phyloP scores from a whole-genome alignment of 1,140 invertebrate species.

The Littorina saxatilis region DNA sequence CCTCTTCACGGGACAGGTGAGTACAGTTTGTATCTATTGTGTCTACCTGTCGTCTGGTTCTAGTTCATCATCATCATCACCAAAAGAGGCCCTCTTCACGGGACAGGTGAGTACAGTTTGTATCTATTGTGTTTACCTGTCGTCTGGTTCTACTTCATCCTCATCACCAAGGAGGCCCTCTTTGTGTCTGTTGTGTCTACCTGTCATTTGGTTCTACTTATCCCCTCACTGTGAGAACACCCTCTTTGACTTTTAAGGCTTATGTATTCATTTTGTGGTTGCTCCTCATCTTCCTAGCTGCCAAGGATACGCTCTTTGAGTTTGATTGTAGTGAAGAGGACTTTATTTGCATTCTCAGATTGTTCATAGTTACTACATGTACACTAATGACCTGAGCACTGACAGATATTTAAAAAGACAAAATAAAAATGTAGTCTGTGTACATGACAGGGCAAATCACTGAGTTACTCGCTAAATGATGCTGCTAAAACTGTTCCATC shows the following conservation, averaged over 20 bases:
- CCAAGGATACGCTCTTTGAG: no score
- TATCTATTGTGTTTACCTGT: constrained; percentile 86
- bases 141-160: constrained; percentile 97
- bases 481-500: no score
- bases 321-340: no score
- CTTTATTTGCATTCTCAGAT: no score
- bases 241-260: not conserved
- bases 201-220: constrained; percentile 96
- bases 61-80: constrained; percentile 93
- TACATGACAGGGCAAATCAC: no score
- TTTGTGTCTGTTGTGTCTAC: constrained; percentile 82
- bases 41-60: constrained; percentile 95
- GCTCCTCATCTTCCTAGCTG: not conserved
- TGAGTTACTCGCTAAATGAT: no score
- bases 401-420: no score
- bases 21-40: not conserved
- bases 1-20: constrained; percentile 44
- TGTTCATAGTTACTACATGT: no score
- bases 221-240: not conserved
- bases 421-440: no score
- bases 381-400: no score
- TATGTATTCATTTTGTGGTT: not conserved
- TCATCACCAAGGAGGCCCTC: constrained; percentile 81
- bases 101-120: constrained; percentile 47
- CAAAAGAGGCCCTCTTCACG: constrained; percentile 62